Evolutionary conservation across 1,140 invertebrate genomes (phyloP).

Genomic region (Heliconius hewitsoni): DNA sequence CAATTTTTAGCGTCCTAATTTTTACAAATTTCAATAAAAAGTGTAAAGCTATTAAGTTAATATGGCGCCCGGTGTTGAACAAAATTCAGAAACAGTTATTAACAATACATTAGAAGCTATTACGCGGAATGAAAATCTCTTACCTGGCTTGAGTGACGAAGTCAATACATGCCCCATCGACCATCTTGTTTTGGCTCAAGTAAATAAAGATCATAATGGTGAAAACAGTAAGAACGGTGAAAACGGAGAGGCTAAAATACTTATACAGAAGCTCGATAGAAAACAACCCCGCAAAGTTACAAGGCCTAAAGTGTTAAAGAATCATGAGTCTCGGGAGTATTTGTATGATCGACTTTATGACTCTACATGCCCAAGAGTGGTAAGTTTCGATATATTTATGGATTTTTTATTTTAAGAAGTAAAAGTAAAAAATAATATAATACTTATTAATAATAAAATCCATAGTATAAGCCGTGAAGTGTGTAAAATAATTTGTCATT

Average conservation of each 20-base stretch:
- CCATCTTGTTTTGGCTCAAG: conserved; percentile 42
- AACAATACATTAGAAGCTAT: conserved; percentile 51
- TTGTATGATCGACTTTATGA: conserved; percentile 71
- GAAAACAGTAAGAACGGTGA: neutral
- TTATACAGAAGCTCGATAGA: conserved; percentile 50
- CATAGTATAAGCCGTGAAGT: neutral
- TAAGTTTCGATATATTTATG: conserved; percentile 41
- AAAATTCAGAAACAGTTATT: conserved; percentile 58
- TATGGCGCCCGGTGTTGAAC: conserved; percentile 69
- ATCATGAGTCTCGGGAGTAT: conserved; percentile 60
- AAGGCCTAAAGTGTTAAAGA: conserved; percentile 69
- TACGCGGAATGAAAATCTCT: conserved; percentile 44
- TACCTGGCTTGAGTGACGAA: conserved; percentile 44
- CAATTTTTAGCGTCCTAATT: conserved; percentile 19
- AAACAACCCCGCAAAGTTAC: conserved; percentile 55
- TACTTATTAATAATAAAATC: neutral
- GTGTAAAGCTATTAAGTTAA: conserved; percentile 29
- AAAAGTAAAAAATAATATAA: neutral
- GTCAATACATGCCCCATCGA: conserved; percentile 59
- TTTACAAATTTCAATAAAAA: neutral
- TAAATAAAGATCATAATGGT: conserved; percentile 27
- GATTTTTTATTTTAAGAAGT: neutral
- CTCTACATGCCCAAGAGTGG: conserved; percentile 62
- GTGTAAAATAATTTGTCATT: conserved; percentile 10
- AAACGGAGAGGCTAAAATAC: conserved; percentile 30